Evolutionary conservation across 2,113 vertebrate genomes (phyloP).

Genomic region (Marmota flaviventris): DNA sequence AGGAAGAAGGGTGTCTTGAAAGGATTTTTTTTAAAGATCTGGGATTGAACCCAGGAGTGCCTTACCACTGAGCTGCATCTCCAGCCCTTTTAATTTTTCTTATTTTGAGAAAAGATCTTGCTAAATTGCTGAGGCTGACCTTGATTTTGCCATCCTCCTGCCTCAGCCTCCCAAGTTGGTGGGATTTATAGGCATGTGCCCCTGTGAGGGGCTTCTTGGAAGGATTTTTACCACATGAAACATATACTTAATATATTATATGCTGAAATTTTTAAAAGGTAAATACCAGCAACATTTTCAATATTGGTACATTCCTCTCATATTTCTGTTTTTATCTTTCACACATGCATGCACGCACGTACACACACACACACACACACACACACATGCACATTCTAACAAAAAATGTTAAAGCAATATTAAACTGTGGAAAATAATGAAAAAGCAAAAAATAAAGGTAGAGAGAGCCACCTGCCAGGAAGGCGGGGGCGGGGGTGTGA

Average conservation of each 20-base stretch:
- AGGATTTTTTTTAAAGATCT: background rate
- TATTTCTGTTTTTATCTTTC: background rate
- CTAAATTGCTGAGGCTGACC: too few relatives aligned
- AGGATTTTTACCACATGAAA: slow-evolving; percentile 10
- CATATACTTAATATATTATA: background rate
- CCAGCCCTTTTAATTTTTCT: too few relatives aligned
- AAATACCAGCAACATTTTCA: background rate
- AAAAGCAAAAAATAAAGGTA: background rate
- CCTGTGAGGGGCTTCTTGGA: background rate
- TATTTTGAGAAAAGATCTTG: too few relatives aligned
- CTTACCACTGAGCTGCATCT: too few relatives aligned
- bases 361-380: background rate
- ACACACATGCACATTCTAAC: background rate
- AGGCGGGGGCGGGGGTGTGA: accelerated
- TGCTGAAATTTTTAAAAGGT: background rate
- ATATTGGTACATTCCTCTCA: background rate
- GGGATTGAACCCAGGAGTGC: too few relatives aligned
- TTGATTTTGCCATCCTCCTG: too few relatives aligned
- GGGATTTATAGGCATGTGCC: too few relatives aligned
- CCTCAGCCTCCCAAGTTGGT: too few relatives aligned
- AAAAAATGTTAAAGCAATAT: background rate
- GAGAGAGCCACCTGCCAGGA: background rate
- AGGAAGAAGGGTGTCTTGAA: background rate
- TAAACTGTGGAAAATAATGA: background rate
- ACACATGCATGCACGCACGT: background rate